A percentile compares a stretch with the other conserved stretches of the same genome.
Evolutionary conservation across 2,888 invertebrate species (phyloP).

Genomic region (Parnassius glacialis): DNA sequence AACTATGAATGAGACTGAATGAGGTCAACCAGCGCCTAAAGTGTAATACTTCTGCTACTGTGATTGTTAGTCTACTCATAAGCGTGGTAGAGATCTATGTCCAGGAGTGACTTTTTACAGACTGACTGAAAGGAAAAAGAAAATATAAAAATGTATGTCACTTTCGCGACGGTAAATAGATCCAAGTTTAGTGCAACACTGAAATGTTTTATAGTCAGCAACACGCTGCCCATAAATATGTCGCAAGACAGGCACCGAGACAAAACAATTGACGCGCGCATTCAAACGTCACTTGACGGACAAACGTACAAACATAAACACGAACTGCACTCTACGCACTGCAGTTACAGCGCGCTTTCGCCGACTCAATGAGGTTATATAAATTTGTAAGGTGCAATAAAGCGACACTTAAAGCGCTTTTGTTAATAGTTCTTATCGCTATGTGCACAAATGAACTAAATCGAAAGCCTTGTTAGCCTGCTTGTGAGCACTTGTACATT

Average conservation of each 20-base stretch:
- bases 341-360: slow-evolving; percentile 18
- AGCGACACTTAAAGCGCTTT: slow-evolving; percentile 3
- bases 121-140: too few species aligned
- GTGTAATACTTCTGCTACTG: too few species aligned
- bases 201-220: slow-evolving; percentile 10
- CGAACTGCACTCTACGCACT: slow-evolving; percentile 6
- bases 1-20: too few species aligned
- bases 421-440: slow-evolving; percentile 6
- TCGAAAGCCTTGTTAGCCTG: too few species aligned
- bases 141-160: too few species aligned
- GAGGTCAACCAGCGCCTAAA: too few species aligned
- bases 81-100: too few species aligned
- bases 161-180: slow-evolving; percentile 1
- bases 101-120: too few species aligned
- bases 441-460: neutral
- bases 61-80: too few species aligned
- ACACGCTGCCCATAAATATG: slow-evolving; percentile 13
- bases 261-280: slow-evolving; percentile 51
- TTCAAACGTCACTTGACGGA: slow-evolving; percentile 38
- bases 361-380: slow-evolving; percentile 21
- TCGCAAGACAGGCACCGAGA: slow-evolving; percentile 37
- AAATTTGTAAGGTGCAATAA: slow-evolving; percentile 20
- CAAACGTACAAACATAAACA: slow-evolving; percentile 36
- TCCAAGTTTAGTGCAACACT: slow-evolving; percentile 25
- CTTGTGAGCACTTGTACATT: neutral